A percentile compares a stretch with the other conserved stretches of the same genome.
These are phyloP conservation scores for Phataginus tricuspis DNA, from an alignment of 2,797 vertebrate genomes.

Conservation along the genomic window DNA sequence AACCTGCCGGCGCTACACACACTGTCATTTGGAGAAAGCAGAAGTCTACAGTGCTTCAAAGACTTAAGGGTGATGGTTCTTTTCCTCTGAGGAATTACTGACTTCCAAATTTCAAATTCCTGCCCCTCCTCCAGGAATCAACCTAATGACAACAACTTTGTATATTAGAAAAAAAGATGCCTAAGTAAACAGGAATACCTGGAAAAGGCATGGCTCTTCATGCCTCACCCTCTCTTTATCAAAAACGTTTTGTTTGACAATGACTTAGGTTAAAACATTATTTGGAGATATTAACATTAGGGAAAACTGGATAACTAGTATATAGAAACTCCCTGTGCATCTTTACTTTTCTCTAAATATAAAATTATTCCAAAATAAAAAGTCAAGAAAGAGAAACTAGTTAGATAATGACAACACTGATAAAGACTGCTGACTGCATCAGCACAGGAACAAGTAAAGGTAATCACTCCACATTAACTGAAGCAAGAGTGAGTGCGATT, in stretches of 20 bases:
- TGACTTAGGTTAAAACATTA: background rate
- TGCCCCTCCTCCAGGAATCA: background rate
- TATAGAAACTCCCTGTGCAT: background rate
- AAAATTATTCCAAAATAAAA: constrained; percentile 12
- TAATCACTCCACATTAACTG: background rate
- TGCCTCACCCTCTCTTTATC: no score
- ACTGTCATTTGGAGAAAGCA: background rate
- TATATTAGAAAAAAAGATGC: background rate
- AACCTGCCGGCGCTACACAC: no score
- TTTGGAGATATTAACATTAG: background rate
- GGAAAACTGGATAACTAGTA: background rate
- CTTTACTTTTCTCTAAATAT: background rate
- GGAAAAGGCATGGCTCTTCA: background rate
- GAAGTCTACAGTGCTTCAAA: background rate
- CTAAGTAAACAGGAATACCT: constrained; percentile 1
- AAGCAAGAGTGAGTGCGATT: background rate
- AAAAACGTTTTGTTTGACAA: background rate
- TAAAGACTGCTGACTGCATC: background rate
- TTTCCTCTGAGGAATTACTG: background rate
- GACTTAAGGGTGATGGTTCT: background rate
- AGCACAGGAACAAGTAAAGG: background rate
- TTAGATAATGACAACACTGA: background rate
- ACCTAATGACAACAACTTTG: background rate
- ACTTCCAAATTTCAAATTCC: background rate
- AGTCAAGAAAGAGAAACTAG: background rate